Evolutionary conservation across 2,888 invertebrate genomes (phyloP).

Genomic region (Dexiosoma caninum): DNA sequence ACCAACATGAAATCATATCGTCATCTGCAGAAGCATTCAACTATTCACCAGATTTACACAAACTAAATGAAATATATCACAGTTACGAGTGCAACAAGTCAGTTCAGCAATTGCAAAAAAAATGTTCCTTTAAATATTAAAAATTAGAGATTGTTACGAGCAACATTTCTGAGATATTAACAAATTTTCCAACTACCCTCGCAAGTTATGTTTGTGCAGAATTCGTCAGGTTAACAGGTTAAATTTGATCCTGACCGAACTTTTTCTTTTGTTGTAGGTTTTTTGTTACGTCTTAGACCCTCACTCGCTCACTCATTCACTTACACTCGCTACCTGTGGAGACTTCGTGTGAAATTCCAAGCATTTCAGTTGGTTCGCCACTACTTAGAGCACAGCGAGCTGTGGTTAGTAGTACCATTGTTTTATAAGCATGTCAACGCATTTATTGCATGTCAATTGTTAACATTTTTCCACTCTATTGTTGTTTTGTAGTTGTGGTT

Average conservation of each 20-base stretch:
- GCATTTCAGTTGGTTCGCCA: constrained; percentile 23
- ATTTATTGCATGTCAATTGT: constrained; percentile 60
- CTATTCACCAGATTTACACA: not conserved
- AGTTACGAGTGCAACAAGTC: not conserved
- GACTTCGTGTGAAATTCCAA: constrained; percentile 54
- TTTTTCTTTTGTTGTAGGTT: constrained; percentile 36
- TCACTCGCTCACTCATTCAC: not conserved
- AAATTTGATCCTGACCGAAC: constrained; percentile 53
- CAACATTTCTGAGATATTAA: not conserved
- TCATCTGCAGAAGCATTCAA: constrained; percentile 10
- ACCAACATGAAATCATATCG: constrained; percentile 45
- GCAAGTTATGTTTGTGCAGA: constrained; percentile 28
- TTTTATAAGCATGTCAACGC: constrained; percentile 52
- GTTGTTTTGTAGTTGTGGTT: not conserved
- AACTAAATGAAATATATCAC: not conserved
- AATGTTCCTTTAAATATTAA: not conserved
- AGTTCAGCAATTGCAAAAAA: not conserved
- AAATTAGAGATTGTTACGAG: not conserved
- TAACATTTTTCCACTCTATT: constrained; percentile 28
- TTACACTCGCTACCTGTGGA: constrained; percentile 29
- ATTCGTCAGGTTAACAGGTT: constrained; percentile 57
- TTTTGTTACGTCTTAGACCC: not conserved
- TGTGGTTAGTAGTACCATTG: constrained; percentile 24
- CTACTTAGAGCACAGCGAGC: not conserved
- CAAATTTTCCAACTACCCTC: constrained; percentile 36